Evolutionary conservation across 2,888 invertebrate genomes (phyloP), one percentile per base, ranked within the genome.

Genomic region (Psylliodes chrysocephalus): DNA sequence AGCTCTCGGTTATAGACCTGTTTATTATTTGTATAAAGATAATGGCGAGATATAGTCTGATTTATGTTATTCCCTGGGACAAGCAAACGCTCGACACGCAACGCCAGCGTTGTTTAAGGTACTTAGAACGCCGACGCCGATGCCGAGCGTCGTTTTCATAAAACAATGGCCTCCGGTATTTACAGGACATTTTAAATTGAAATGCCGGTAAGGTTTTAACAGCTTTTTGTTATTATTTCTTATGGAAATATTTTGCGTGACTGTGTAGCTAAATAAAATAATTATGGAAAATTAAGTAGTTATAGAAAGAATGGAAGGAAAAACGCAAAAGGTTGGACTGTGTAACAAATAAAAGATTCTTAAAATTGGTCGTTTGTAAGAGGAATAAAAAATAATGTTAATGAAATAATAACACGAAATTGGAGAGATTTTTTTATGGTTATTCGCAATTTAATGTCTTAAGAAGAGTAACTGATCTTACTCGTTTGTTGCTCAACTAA

Each of bases 11-110:
- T 75, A 77, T 75, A 76, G 78, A 78, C 72, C 79, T 79, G 79
- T 81, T 80, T 79, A 79, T 79, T 81, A 79, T 81, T 80, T 80
- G 80, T 80, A 76, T 75, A 75, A 74, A 79, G 79, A 81, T 81
- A 79, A 79, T 73, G 70, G 71, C 70, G 67, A 55, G 75, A 77
- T 77, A 75, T 71, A 64, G 75, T 72, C 71, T 78, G 78, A 78
- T 78, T 78, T 78, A 78, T 77, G 75, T 70, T 69, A 64, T 66
- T 66, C 61, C 63, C 55, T 60, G 69, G 72, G 71, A 68, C 65
- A 69, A 66, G 66, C 56, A 49, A 66, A 63, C 62, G 67, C 61
- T 68, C 66, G 61, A 70, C 77, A 78, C 78, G 77, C 78, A 74
- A 77, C 55, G 42, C 14, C 12, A 12, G 33, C 18, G 54, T 35